Evolutionary conservation across 1,140 invertebrate genomes (phyloP).

Genomic region (Aphelinus atriplicis): DNA sequence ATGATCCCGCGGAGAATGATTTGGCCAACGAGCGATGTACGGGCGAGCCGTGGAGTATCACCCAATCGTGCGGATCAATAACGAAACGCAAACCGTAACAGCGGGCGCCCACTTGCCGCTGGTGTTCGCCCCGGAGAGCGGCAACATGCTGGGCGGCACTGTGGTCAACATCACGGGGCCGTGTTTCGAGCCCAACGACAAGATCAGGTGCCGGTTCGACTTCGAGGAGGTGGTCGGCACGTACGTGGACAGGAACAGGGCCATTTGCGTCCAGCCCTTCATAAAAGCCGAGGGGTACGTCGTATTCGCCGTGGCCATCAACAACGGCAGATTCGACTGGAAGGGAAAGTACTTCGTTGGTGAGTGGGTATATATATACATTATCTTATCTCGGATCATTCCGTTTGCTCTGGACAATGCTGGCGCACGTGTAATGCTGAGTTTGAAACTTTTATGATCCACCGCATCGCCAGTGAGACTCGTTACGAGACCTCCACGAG

Average conservation of each 20-base stretch:
- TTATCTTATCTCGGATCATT: too few species aligned
- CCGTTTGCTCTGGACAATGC: too few species aligned
- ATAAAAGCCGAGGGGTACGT: constrained; percentile 93
- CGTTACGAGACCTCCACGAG: too few species aligned
- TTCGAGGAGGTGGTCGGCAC: constrained; percentile 78
- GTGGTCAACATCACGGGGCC: constrained; percentile 95
- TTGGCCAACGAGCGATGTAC: too few species aligned
- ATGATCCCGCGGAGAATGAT: too few species aligned
- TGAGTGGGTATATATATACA: constrained; percentile 58
- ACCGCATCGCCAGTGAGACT: too few species aligned
- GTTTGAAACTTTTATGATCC: too few species aligned
- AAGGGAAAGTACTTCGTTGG: constrained; percentile 92
- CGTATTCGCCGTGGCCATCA: constrained; percentile 86
- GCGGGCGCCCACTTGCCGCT: constrained; percentile 82
- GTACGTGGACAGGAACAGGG: constrained; percentile 81
- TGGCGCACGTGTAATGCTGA: too few species aligned
- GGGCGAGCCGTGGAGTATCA: too few species aligned
- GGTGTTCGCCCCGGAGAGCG: constrained; percentile 91
- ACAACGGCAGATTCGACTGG: constrained; percentile 86
- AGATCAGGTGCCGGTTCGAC: constrained; percentile 85
- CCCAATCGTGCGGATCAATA: too few species aligned
- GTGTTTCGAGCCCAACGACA: constrained; percentile 80
- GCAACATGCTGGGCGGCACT: constrained; percentile 94
- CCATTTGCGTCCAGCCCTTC: constrained; percentile 88
- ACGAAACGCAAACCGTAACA: constrained; percentile 51